Evolutionary conservation across 2,888 invertebrate species (phyloP).

Genomic region (Pachymerium ferrugineum): DNA sequence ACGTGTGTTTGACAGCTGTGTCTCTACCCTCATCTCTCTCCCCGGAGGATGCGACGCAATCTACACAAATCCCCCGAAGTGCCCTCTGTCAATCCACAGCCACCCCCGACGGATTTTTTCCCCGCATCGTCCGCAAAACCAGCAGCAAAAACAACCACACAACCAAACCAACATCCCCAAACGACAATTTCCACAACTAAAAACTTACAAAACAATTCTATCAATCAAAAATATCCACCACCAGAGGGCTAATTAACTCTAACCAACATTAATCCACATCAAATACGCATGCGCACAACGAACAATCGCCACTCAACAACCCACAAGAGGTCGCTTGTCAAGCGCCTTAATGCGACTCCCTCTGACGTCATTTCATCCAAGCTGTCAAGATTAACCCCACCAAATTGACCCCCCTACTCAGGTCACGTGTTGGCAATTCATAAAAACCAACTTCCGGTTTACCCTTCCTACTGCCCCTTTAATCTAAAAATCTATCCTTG

Average conservation of each 20-base stretch:
- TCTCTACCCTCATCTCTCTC: background rate
- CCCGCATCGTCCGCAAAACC: background rate
- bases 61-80: constrained; percentile 10
- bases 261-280: too few relatives aligned
- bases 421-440: too few relatives aligned
- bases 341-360: too few relatives aligned
- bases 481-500: background rate
- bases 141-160: background rate
- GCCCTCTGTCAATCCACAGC: background rate
- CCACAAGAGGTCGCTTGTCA: constrained; percentile 10
- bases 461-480: background rate
- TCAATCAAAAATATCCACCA: too few relatives aligned
- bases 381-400: background rate
- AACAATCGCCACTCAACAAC: background rate
- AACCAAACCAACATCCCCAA: background rate
- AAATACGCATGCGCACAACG: background rate
- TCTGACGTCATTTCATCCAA: background rate
- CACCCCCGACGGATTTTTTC: background rate
- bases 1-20: constrained; percentile 3
- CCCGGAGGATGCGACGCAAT: constrained; percentile 9
- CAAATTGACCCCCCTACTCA: background rate
- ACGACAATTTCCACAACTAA: background rate
- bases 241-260: too few relatives aligned
- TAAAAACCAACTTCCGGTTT: too few relatives aligned
- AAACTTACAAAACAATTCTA: too few relatives aligned